A percentile compares a stretch with the other conserved stretches of the same genome.
Conservation (phyloP, 1,140 invertebrate genomes). For the Trypoxylus dichotomus region DNA sequence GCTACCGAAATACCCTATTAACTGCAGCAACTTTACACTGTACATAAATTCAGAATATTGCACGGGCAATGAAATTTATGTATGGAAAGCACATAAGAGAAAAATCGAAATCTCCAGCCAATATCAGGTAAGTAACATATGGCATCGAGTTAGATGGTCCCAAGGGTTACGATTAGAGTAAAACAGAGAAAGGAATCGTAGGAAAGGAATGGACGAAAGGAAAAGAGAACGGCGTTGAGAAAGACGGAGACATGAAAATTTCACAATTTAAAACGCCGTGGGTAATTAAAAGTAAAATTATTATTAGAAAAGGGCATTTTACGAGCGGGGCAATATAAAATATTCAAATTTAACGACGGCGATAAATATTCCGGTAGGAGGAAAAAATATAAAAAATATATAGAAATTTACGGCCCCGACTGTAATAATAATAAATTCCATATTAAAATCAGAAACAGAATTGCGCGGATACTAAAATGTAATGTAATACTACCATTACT, state of each 20-base stretch:
- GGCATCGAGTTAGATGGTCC: no score
- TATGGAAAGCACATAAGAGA: no score
- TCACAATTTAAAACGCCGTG: conserved; percentile 15
- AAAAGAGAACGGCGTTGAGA: background rate
- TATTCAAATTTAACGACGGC: conserved; percentile 17
- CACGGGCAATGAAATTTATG: no score
- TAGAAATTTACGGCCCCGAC: conserved; percentile 9
- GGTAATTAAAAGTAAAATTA: conserved; percentile 24
- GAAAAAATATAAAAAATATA: conserved; percentile 20
- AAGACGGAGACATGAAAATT: background rate
- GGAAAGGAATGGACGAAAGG: background rate
- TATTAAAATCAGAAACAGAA: conserved; percentile 23
- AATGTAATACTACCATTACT: background rate
- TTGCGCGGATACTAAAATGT: conserved; percentile 6
- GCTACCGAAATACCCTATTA: no score
- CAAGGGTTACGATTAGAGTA: background rate
- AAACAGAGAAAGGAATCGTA: background rate
- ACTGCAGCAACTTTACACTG: no score
- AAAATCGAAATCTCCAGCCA: no score
- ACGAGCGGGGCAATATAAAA: conserved; percentile 17
- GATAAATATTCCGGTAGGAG: conserved; percentile 23
- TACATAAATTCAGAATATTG: no score
- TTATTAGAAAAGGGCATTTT: conserved; percentile 18
- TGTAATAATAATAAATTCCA: conserved; percentile 17
- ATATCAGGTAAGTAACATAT: no score